Conservation (phyloP, 2,888 invertebrate genomes). For the Nysson spinosus region DNA sequence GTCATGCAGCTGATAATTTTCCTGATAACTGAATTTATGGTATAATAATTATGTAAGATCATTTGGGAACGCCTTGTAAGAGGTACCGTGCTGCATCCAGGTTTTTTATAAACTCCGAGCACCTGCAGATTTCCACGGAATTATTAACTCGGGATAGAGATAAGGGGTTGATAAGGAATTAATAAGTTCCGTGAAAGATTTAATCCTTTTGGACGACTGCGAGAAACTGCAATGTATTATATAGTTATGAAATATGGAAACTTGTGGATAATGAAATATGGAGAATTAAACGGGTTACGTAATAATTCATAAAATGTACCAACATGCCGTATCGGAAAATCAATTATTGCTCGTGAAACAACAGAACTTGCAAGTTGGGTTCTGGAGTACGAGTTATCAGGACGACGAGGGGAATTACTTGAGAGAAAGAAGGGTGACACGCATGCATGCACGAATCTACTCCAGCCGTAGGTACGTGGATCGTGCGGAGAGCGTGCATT, state of each 20-base stretch:
- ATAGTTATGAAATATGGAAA: neutral
- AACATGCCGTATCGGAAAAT: too few species aligned
- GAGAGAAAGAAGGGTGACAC: conserved; percentile 47
- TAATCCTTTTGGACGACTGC: too few species aligned
- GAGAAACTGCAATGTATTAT: neutral
- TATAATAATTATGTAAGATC: too few species aligned
- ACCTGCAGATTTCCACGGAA: conserved; percentile 47
- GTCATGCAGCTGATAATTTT: too few species aligned
- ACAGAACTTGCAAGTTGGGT: conserved; percentile 18
- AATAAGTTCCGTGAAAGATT: too few species aligned
- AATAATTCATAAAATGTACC: too few species aligned
- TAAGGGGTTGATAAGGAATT: conserved; percentile 16
- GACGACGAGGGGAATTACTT: conserved; percentile 33
- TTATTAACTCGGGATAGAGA: conserved; percentile 34
- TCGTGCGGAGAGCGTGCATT: conserved; percentile 15
- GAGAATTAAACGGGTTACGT: too few species aligned
- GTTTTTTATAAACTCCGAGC: conserved; percentile 11
- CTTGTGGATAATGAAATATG: neutral
- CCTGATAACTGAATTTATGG: too few species aligned
- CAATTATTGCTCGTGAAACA: conserved; percentile 25
- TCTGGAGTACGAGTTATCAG: conserved; percentile 17
- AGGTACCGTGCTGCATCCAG: conserved; percentile 8
- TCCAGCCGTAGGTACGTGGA: conserved; percentile 21
- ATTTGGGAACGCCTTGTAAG: too few species aligned
- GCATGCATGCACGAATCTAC: conserved; percentile 54